phyloP scores from a whole-genome alignment of 2,888 invertebrate species.

The Phoenoteleia sp. region DNA sequence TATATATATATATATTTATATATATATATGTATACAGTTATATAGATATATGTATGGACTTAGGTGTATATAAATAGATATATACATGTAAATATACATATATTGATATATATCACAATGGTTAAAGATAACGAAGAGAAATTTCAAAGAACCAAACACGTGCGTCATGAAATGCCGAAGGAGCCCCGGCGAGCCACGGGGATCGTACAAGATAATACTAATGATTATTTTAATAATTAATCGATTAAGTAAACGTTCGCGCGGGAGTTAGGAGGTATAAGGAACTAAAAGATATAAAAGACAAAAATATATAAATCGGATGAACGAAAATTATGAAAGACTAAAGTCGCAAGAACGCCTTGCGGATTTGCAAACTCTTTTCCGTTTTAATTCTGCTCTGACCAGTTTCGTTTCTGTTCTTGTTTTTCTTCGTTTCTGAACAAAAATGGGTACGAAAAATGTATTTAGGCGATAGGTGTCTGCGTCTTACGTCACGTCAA shows the following conservation, averaged over 20 bases:
- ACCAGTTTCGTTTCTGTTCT: slow-evolving; percentile 15
- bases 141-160: slow-evolving; percentile 45
- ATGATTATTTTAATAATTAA: slow-evolving; percentile 79
- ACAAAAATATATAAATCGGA: slow-evolving; percentile 27
- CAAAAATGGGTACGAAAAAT: slow-evolving; percentile 12
- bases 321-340: slow-evolving; percentile 37
- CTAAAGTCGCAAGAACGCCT: slow-evolving; percentile 28
- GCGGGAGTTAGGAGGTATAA: slow-evolving; percentile 52
- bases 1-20: slow-evolving; percentile 42
- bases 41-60: slow-evolving; percentile 16
- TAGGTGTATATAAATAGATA: slow-evolving; percentile 35
- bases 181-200: slow-evolving; percentile 78
- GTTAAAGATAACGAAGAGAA: slow-evolving; percentile 36
- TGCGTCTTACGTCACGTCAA: slow-evolving; percentile 67
- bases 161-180: slow-evolving; percentile 60
- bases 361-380: slow-evolving; percentile 33
- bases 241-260: slow-evolving; percentile 76
- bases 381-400: slow-evolving; percentile 35
- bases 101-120: not conserved
- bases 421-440: slow-evolving; percentile 21
- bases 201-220: slow-evolving; percentile 77
- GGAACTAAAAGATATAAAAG: slow-evolving; percentile 25
- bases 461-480: slow-evolving; percentile 56
- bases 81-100: slow-evolving; percentile 15
- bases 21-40: slow-evolving; percentile 25